phyloP scores from a whole-genome alignment of 2,113 vertebrate genomes.

The Myanophis thanlyinensis region DNA sequence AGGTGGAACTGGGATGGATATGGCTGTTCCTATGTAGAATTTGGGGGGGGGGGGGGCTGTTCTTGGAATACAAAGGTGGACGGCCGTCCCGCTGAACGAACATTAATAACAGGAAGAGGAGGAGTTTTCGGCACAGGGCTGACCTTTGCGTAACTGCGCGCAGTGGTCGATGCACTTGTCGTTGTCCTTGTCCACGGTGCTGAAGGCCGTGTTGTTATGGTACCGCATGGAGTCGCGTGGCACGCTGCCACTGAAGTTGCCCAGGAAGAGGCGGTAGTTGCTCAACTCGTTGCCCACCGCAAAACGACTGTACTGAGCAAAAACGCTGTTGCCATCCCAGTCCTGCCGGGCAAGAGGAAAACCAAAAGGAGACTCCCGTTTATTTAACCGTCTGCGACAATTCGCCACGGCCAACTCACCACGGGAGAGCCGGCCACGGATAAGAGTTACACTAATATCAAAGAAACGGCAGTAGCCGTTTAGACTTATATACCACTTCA shows the following conservation, averaged over 20 bases:
- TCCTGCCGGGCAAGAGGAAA: slow-evolving; percentile 71
- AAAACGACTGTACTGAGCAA: slow-evolving; percentile 86
- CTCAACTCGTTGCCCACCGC: slow-evolving; percentile 85
- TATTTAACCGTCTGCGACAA: too few species aligned
- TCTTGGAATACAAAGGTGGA: background rate
- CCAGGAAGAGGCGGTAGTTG: slow-evolving; percentile 89
- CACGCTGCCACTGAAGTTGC: slow-evolving; percentile 85
- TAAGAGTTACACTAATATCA: too few species aligned
- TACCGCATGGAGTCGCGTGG: slow-evolving; percentile 86
- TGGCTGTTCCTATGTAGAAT: rapidly evolving
- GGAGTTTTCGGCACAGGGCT: rapidly evolving
- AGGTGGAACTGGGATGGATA: background rate
- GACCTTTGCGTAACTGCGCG: slow-evolving; percentile 87
- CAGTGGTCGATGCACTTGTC: slow-evolving; percentile 98
- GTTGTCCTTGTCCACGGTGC: slow-evolving; percentile 94
- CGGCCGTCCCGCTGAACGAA: too few species aligned
- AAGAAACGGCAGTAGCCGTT: too few species aligned
- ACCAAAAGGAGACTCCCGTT: background rate
- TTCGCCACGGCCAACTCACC: too few species aligned
- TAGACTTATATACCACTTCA: too few species aligned
- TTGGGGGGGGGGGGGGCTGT: background rate
- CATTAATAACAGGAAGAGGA: rapidly evolving
- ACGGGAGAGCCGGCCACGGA: too few species aligned
- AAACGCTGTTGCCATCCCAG: slow-evolving; percentile 85
- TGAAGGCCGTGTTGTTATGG: slow-evolving; percentile 99